These are phyloP conservation scores for Drosophila lacicola DNA, from an alignment of 2,888 invertebrate species.

Conservation along the genomic window DNA sequence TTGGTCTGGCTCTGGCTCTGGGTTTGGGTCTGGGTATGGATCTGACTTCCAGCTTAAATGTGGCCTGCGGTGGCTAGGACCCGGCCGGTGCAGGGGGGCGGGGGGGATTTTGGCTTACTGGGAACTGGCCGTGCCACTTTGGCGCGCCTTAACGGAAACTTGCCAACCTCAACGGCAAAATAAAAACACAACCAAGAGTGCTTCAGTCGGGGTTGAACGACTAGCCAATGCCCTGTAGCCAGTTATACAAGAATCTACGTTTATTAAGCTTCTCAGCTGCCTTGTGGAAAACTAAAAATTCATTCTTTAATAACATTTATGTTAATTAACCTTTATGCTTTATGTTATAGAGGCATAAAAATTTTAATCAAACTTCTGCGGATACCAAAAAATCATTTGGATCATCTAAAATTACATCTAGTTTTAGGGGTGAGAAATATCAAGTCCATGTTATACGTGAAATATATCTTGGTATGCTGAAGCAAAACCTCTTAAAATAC, in stretches of 20 bases:
- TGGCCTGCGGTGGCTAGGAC: neutral
- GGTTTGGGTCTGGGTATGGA: neutral
- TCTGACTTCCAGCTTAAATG: constrained; percentile 20
- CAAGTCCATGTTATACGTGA: too few relatives aligned
- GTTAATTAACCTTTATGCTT: too few relatives aligned
- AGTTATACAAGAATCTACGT: neutral
- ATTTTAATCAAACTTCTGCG: too few relatives aligned
- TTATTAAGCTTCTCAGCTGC: too few relatives aligned
- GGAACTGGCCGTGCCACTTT: constrained; percentile 74
- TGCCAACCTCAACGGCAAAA: constrained; percentile 63
- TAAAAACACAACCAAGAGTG: constrained; percentile 20
- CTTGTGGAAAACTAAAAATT: too few relatives aligned
- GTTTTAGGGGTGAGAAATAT: too few relatives aligned
- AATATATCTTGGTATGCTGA: too few relatives aligned
- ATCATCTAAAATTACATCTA: too few relatives aligned
- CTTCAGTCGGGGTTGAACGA: neutral
- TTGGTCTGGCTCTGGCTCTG: constrained; percentile 1
- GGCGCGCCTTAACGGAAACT: constrained; percentile 77
- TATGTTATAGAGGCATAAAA: too few relatives aligned
- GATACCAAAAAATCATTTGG: too few relatives aligned
- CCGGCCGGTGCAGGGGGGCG: neutral
- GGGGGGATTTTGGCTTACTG: constrained; percentile 18
- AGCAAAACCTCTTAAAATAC: too few relatives aligned
- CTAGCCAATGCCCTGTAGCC: neutral
- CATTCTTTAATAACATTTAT: too few relatives aligned